phyloP scores from a whole-genome alignment of 92 coral and sea anemone genomes.

The Phenganax subtilis region DNA sequence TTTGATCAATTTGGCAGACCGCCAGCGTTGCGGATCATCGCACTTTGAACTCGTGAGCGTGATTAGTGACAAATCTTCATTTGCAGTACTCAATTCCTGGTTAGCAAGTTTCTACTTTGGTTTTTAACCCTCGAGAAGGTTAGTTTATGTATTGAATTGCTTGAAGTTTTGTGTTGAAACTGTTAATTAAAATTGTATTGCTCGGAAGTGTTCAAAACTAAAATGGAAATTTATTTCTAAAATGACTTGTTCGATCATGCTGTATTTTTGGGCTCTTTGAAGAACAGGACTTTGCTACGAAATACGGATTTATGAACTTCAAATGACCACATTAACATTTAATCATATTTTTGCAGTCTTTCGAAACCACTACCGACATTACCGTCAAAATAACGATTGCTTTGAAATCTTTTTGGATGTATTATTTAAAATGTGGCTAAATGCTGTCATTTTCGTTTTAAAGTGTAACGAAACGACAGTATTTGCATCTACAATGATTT shows the following conservation, averaged over 20 bases:
- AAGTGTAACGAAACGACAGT: too few relatives aligned
- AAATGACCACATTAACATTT: not conserved
- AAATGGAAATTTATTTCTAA: too few relatives aligned
- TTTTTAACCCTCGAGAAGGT: not conserved
- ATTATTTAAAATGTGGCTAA: too few relatives aligned
- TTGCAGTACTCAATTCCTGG: too few relatives aligned
- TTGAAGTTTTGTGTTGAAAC: not conserved
- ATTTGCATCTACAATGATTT: too few relatives aligned
- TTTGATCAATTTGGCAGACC: too few relatives aligned
- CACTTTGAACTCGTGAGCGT: too few relatives aligned
- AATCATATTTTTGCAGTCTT: not conserved
- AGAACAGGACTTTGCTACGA: not conserved
- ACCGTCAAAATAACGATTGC: too few relatives aligned
- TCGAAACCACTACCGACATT: not conserved
- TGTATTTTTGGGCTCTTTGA: not conserved
- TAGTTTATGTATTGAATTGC: not conserved
- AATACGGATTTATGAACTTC: not conserved
- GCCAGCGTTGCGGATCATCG: too few relatives aligned
- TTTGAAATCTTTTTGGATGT: too few relatives aligned
- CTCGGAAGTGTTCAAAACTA: not conserved
- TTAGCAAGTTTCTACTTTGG: not conserved
- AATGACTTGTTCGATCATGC: not conserved
- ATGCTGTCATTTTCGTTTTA: too few relatives aligned
- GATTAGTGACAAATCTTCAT: too few relatives aligned
- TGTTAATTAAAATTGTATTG: not conserved